Percentiles rank a stretch among this genome's conserved stretches.
Conservation (phyloP, 1,140 invertebrate species). For the Drosophila bipectinata region DNA sequence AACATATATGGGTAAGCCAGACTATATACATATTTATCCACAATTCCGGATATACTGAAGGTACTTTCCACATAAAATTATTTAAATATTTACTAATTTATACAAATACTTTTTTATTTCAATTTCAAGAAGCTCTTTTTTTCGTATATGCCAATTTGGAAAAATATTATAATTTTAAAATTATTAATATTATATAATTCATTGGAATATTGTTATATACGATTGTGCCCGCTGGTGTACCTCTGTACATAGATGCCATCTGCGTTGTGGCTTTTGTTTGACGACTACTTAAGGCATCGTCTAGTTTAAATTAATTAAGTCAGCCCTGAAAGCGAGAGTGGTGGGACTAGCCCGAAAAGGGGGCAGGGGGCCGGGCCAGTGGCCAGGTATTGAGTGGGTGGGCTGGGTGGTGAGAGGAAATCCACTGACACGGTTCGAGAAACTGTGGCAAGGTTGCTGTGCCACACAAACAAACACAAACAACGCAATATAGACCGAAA, state of each 20-base stretch:
- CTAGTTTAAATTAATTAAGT: slow-evolving; percentile 69
- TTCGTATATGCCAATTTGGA: too few species aligned
- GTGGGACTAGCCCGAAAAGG: slow-evolving; percentile 14
- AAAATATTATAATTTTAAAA: too few species aligned
- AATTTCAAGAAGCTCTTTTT: too few species aligned
- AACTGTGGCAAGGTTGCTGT: slow-evolving; percentile 61
- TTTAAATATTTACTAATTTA: too few species aligned
- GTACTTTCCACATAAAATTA: not conserved
- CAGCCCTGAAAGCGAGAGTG: slow-evolving; percentile 67
- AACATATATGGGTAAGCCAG: slow-evolving; percentile 28
- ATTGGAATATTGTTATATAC: too few species aligned
- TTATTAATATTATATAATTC: not conserved
- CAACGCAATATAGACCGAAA: not conserved
- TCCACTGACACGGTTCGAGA: slow-evolving; percentile 47
- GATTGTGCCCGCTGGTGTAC: not conserved
- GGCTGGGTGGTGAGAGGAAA: slow-evolving; percentile 10
- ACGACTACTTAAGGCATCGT: slow-evolving; percentile 50
- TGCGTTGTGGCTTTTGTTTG: slow-evolving; percentile 64
- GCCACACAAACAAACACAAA: not conserved
- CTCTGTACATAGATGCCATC: slow-evolving; percentile 37
- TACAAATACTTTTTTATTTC: too few species aligned
- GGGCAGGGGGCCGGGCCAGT: not conserved
- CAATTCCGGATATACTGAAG: not conserved
- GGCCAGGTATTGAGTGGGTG: not conserved
- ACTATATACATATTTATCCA: slow-evolving; percentile 4